Evolutionary conservation across 2,888 invertebrate genomes (phyloP).

Genomic region (Scaptomyza polygonia): DNA sequence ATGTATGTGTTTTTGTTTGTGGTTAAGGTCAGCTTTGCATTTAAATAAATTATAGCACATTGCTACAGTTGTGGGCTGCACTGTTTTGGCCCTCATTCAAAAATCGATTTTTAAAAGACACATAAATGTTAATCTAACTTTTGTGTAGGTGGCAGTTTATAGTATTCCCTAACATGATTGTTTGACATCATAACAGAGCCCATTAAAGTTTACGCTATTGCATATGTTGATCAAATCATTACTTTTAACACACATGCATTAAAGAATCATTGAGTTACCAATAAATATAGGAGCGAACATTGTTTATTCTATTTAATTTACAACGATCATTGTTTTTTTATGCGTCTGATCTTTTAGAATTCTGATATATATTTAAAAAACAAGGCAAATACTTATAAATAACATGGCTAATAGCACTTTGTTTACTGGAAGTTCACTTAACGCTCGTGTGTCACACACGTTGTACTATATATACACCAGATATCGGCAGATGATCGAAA

Average conservation of each 20-base stretch:
- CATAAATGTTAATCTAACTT: not conserved
- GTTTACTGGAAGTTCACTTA: not conserved
- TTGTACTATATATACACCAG: not conserved
- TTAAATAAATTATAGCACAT: conserved; percentile 38
- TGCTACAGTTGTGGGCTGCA: conserved; percentile 25
- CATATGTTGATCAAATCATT: too few relatives aligned
- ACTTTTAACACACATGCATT: too few relatives aligned
- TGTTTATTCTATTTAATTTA: not conserved
- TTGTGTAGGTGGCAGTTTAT: not conserved
- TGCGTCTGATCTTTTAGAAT: not conserved
- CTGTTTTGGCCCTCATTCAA: conserved; percentile 43
- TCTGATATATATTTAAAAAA: not conserved
- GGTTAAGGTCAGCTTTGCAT: conserved; percentile 48
- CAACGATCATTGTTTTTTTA: too few relatives aligned
- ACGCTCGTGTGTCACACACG: conserved; percentile 5
- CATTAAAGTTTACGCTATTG: too few relatives aligned
- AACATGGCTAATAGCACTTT: conserved; percentile 3
- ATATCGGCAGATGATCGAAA: not conserved
- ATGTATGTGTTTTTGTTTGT: not conserved
- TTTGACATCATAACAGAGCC: too few relatives aligned
- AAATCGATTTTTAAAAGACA: conserved; percentile 65
- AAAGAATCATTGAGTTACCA: too few relatives aligned
- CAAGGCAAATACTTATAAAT: not conserved
- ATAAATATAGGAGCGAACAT: not conserved
- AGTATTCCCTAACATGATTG: not conserved